phyloP scores from a whole-genome alignment of 2,797 vertebrate genomes.

The Periparus ater region DNA sequence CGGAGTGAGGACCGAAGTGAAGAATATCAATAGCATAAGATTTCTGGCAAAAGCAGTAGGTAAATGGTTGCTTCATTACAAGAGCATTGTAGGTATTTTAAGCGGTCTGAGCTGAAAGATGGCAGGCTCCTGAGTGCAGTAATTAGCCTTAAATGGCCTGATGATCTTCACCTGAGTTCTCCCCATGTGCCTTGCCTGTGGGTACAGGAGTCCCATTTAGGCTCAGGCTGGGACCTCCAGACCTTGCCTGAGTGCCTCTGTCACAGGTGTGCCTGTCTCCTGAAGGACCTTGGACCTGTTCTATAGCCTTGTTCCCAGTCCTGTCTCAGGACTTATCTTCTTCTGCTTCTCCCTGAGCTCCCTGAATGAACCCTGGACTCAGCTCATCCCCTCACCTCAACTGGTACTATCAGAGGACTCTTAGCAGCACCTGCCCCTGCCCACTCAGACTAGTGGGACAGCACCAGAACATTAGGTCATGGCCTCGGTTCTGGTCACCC shows the following conservation, averaged over 20 bases:
- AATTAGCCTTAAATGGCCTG: neutral
- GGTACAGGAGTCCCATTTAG: neutral
- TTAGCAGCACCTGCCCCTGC: neutral
- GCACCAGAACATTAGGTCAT: neutral
- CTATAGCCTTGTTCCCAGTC: neutral
- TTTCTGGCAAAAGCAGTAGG: constrained; percentile 89
- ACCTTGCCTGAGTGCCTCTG: neutral
- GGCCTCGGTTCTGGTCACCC: neutral
- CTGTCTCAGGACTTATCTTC: neutral
- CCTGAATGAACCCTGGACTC: neutral
- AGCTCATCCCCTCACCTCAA: neutral
- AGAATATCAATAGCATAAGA: constrained; percentile 95
- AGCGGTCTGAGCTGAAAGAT: neutral
- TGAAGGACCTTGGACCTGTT: neutral
- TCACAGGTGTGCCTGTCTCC: neutral
- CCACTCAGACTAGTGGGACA: neutral
- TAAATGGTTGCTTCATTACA: constrained; percentile 52
- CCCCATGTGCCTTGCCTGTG: neutral
- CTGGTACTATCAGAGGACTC: neutral
- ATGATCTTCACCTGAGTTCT: neutral
- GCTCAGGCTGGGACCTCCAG: neutral
- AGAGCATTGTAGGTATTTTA: neutral
- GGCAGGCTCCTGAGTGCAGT: neutral
- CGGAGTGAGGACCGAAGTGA: constrained; percentile 93
- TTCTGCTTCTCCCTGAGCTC: neutral